phyloP scores from a whole-genome alignment of 1,140 invertebrate species.

The Drosophila leontia region DNA sequence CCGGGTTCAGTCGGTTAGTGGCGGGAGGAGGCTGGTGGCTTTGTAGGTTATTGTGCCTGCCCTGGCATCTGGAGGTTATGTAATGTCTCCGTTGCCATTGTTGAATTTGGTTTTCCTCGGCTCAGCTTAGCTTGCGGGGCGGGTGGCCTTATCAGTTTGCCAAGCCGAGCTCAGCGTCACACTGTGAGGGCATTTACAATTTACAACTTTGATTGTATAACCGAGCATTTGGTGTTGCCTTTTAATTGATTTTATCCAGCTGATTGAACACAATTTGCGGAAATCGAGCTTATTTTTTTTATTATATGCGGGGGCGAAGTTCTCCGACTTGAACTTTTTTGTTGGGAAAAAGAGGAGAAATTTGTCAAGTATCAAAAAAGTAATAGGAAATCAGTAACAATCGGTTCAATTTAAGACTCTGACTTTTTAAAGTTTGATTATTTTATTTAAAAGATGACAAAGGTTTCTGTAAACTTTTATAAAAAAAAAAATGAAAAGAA shows the following conservation, averaged over 20 bases:
- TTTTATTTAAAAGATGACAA: background rate
- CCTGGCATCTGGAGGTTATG: slow-evolving; percentile 57
- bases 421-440: background rate
- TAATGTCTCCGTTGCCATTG: slow-evolving; percentile 65
- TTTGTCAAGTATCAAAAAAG: background rate
- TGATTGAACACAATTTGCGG: slow-evolving; percentile 34
- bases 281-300: slow-evolving; percentile 21
- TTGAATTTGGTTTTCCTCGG: slow-evolving; percentile 45
- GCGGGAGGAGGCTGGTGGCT: slow-evolving; percentile 32
- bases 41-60: slow-evolving; percentile 75
- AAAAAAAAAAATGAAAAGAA: background rate
- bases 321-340: background rate
- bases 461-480: background rate
- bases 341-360: background rate
- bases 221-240: slow-evolving; percentile 34
- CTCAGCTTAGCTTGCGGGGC: slow-evolving; percentile 25
- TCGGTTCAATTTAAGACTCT: background rate
- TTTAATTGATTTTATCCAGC: slow-evolving; percentile 47
- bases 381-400: background rate
- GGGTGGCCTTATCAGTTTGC: slow-evolving; percentile 65
- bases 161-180: slow-evolving; percentile 12
- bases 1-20: slow-evolving; percentile 53
- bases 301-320: background rate
- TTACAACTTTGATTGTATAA: slow-evolving; percentile 50
- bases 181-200: slow-evolving; percentile 42